Percentiles rank a stretch among this genome's conserved stretches.
phyloP scores from a whole-genome alignment of 53 echinoderm and acorn worm genomes.

The Stichopus horrens region DNA sequence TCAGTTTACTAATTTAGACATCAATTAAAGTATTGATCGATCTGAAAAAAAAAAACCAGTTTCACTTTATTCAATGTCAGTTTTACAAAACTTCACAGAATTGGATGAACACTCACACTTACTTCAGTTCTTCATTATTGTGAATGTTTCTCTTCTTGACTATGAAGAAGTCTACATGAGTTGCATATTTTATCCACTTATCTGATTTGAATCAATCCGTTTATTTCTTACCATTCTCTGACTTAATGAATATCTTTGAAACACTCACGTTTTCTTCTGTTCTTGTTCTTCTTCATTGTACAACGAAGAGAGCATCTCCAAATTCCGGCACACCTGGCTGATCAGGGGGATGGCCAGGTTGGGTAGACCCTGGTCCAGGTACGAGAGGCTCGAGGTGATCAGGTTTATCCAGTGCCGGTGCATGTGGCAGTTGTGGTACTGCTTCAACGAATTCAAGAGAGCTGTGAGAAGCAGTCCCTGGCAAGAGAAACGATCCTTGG shows the following conservation, averaged over 20 bases:
- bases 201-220: no score
- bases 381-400: constrained; percentile 85
- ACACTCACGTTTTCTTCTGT: constrained; percentile 62
- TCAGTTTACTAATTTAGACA: no score
- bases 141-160: no score
- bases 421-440: constrained; percentile 93
- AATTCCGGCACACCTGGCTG: constrained; percentile 87
- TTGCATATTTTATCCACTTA: no score
- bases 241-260: not conserved
- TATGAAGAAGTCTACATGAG: no score
- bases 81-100: no score
- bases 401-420: constrained; percentile 93
- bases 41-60: no score
- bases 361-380: constrained; percentile 83
- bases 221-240: no score
- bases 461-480: constrained; percentile 88
- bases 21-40: no score
- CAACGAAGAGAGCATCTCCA: constrained; percentile 79
- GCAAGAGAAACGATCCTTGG: constrained; percentile 79
- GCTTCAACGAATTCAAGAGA: constrained; percentile 83
- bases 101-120: no score
- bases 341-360: constrained; percentile 83
- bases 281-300: constrained; percentile 73
- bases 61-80: no score
- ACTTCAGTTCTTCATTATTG: no score